Conservation (phyloP, 2,888 invertebrate species). For the Tuta absoluta region DNA sequence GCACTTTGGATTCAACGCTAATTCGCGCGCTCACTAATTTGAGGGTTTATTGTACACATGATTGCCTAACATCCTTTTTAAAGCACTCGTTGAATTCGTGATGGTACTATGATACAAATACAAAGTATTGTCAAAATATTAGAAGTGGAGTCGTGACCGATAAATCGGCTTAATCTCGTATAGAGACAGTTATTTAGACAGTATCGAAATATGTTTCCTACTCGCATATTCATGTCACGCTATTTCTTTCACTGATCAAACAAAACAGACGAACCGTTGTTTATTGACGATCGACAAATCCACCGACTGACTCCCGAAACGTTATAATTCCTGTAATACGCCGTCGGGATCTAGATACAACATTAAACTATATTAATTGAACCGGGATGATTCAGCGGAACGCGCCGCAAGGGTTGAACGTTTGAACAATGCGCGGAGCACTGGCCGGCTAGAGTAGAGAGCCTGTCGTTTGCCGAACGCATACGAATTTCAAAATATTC, state of each 20-base stretch:
- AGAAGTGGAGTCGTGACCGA: constrained; percentile 41
- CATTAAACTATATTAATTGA: constrained; percentile 78
- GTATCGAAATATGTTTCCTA: constrained; percentile 56
- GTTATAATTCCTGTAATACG: constrained; percentile 69
- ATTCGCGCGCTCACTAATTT: constrained; percentile 76
- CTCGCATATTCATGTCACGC: constrained; percentile 56
- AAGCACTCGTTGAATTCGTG: constrained; percentile 62
- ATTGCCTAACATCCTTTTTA: constrained; percentile 69
- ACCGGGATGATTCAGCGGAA: constrained; percentile 67
- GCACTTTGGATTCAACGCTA: constrained; percentile 77
- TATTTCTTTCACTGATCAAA: constrained; percentile 55
- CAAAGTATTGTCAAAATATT: constrained; percentile 45
- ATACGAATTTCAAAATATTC: constrained; percentile 53
- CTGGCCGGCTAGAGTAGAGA: constrained; percentile 41
- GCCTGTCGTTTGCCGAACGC: constrained; percentile 42
- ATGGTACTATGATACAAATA: constrained; percentile 45
- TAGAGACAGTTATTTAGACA: constrained; percentile 55
- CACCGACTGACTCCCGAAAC: constrained; percentile 57
- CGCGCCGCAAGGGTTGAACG: constrained; percentile 62
- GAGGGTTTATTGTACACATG: constrained; percentile 71
- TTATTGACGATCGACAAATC: constrained; percentile 65
- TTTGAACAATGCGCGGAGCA: constrained; percentile 58
- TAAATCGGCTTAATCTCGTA: constrained; percentile 57
- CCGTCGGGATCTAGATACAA: constrained; percentile 63
- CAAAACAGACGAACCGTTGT: constrained; percentile 44